Base-by-base conservation (phyloP, 2,888 invertebrate genomes). In the Adelognathus sp. region DNA sequence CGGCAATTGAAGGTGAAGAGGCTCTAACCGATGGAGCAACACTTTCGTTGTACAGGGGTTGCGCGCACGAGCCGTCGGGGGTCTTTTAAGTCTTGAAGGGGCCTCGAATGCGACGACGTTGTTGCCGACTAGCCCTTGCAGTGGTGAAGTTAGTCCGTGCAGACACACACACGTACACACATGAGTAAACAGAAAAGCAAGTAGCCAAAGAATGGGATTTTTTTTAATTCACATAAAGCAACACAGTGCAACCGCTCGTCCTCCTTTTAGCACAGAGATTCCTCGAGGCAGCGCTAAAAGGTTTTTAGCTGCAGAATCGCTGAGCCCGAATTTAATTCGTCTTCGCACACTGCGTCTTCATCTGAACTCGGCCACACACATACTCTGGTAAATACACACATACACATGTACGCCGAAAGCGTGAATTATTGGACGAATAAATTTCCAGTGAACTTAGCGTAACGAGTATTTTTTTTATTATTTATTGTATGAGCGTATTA, bases 51-150 rank as follows among this genome's bases (percentile, higher is more conserved):
- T 24, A 39, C 39, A 71, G 71, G 71, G 66, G 71, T 67, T 67
- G 71, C 44, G 71, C 44, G 14, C 60, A 24, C 50, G 54, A 67
- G 24, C 44, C 64, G 71, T 60, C 50, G 41, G 66, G 54, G 46
- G 78, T 74, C 74, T 74, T 78, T 78, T 70, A 50, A 79, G 75
- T 71, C 61, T 71, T 75, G 75, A 54, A 71, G 66, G 75, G 36
- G 54, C 60, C 56, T 73, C 56, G 56, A 75, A 67, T 50, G 27
- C 71, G 71, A 61, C 46, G 67, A 69, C 71, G 54, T 67, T 60
- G 54, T 70, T 67, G 46, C 54, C 46, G 46, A 46, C 67, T 70
- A 46, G 63, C 69, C 29, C 27, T 24, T 50, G 50, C 50, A 9
- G 21, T 24, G 50, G 11, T n/a, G 24, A 50, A 21, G 50, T 5